Base-by-base conservation (phyloP, 2,797 vertebrate species). In the Coilia nasus region DNA sequence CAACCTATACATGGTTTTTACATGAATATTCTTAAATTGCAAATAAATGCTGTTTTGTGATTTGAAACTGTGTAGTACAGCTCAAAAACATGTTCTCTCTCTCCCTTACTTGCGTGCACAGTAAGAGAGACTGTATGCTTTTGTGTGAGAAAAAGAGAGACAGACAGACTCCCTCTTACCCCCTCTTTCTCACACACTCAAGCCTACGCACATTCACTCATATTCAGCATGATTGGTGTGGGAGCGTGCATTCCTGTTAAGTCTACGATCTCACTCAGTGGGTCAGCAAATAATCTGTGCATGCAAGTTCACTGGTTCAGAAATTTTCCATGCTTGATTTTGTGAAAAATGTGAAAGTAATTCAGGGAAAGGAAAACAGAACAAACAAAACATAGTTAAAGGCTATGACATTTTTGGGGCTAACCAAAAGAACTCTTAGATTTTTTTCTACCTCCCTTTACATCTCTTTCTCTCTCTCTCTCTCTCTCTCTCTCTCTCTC, bases 241-340 rank as follows among this genome's bases (percentile, higher is more conserved):
- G 67, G 67, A 17, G 67, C 67, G 3, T 35, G 67, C 31, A 6
- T 75, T 75, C 28, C 28, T 35, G 31, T 75, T 75, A 17, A 31
- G 35, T 75, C 67, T 35, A 15, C 15, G 11, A 41, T 75, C 31
- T 75, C 67, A 75, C 17, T 41, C 31, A 75, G 28, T 75, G 67
- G 67, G 67, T 75, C 67, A 31, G 67, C 31, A 41, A 75, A 75
- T 31, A 75, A 41, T 14, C 67, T 75, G 0, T 35, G 28, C 67
- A 35, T 17, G 67, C 67, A 75, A 17, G 67, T 75, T 75, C 67
- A 75, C 31, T 75, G 67, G 31, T 35, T 75, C 25, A 75, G 28
- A 35, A 75, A 75, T 75, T 75, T 75, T 35, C 31, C 67, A 75
- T 41, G 67, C 67, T 15, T 75, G 67, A 75, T 75, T 75, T 75